Evolutionary conservation across 1,140 invertebrate species (phyloP).

Genomic region (Sminthurinus signatus): DNA sequence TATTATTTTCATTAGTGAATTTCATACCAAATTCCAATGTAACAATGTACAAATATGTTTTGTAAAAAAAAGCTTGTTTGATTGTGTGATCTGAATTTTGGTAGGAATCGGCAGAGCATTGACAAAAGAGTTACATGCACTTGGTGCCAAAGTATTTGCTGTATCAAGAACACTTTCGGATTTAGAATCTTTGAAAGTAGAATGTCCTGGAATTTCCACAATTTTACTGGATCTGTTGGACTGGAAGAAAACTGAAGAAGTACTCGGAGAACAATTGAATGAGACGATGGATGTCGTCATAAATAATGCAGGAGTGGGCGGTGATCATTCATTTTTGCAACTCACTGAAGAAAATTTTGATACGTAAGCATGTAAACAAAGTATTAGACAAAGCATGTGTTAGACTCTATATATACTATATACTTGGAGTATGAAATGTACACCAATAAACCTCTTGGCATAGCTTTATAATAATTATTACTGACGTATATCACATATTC

Average conservation of each 20-base stretch:
- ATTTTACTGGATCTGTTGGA: constrained; percentile 1
- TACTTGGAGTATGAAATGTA: too few species aligned
- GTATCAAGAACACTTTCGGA: constrained; percentile 1
- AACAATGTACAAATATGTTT: too few species aligned
- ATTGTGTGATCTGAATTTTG: too few species aligned
- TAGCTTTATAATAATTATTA: too few species aligned
- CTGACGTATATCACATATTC: not conserved
- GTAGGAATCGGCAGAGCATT: constrained; percentile 20
- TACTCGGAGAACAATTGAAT: constrained; percentile 48
- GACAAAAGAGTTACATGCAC: not conserved
- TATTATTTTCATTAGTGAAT: too few species aligned
- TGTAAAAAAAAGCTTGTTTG: too few species aligned
- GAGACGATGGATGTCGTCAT: constrained; percentile 66
- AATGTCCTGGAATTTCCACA: constrained; percentile 2
- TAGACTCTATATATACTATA: too few species aligned
- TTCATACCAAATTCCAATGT: too few species aligned
- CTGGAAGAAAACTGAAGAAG: constrained; percentile 13
- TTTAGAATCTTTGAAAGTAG: not conserved
- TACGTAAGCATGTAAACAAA: constrained; percentile 17
- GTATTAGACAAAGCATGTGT: not conserved
- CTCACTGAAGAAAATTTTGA: constrained; percentile 62
- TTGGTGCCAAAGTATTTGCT: constrained; percentile 17
- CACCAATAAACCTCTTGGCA: too few species aligned
- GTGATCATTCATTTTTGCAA: constrained; percentile 57
- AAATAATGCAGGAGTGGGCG: constrained; percentile 69